phyloP scores from a whole-genome alignment of 1,140 invertebrate genomes.

The Brachionus rotundiformis region DNA sequence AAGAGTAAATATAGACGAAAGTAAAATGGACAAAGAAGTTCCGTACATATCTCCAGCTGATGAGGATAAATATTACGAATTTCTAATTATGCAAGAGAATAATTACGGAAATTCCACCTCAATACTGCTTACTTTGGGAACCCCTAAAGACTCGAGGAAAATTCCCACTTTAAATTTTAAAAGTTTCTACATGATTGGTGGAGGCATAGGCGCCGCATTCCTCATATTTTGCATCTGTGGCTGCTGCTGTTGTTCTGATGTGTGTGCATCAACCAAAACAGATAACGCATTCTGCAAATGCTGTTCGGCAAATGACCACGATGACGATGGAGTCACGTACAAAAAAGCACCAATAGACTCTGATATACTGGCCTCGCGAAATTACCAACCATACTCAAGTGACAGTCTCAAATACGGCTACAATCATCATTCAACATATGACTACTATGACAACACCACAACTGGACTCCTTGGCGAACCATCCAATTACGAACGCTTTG shows the following conservation, averaged over 20 bases:
- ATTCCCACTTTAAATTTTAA: neutral
- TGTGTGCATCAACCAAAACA: neutral
- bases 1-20: slow-evolving; percentile 47
- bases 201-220: neutral
- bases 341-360: slow-evolving; percentile 45
- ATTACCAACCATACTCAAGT: neutral
- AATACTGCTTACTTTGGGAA: slow-evolving; percentile 33
- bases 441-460: slow-evolving; percentile 33
- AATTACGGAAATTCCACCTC: slow-evolving; percentile 30
- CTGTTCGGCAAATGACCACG: neutral
- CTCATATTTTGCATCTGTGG: slow-evolving; percentile 9
- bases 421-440: neutral
- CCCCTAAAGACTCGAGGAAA: neutral
- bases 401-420: slow-evolving; percentile 27
- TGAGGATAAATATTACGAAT: slow-evolving; percentile 49
- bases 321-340: slow-evolving; percentile 19
- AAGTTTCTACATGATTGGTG: slow-evolving; percentile 30
- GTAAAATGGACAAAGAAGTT: slow-evolving; percentile 49
- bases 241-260: slow-evolving; percentile 44
- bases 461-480: slow-evolving; percentile 2
- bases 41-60: slow-evolving; percentile 47
- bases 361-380: neutral
- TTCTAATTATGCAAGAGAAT: slow-evolving; percentile 50
- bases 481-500: neutral
- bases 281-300: slow-evolving; percentile 19